A percentile compares a stretch with the other conserved stretches of the same genome.
Conservation (phyloP, 1,140 invertebrate species). For the Oedothorax gibbosus region DNA sequence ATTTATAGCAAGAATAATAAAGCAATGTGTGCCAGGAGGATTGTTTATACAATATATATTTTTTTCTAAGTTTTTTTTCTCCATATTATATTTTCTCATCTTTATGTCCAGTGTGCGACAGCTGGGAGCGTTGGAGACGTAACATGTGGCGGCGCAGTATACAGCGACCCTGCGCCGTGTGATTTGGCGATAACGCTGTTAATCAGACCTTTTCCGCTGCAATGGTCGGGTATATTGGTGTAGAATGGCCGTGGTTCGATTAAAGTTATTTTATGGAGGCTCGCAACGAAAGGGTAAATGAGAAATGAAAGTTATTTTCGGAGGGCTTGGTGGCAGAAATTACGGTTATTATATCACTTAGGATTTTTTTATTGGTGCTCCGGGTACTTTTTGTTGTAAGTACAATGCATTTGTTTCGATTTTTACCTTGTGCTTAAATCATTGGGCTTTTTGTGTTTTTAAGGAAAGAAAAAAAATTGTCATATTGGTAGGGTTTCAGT, state of each 20-base stretch:
- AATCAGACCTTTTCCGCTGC: constrained; percentile 35
- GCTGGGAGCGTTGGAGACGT: constrained; percentile 20
- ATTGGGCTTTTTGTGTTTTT: too few relatives aligned
- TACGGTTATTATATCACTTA: neutral
- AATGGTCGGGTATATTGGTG: neutral
- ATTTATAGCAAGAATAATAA: constrained; percentile 56
- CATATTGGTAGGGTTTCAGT: too few relatives aligned
- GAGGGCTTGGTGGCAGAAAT: neutral
- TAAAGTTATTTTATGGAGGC: constrained; percentile 31
- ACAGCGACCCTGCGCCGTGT: neutral
- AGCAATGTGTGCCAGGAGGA: constrained; percentile 32
- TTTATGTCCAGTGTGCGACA: constrained; percentile 24
- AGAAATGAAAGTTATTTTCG: neutral
- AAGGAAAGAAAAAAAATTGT: too few relatives aligned
- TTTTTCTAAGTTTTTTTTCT: constrained; percentile 13
- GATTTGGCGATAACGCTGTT: constrained; percentile 31
- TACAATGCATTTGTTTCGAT: too few relatives aligned
- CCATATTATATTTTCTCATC: neutral
- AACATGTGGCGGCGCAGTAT: constrained; percentile 40
- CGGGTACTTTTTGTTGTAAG: too few relatives aligned
- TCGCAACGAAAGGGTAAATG: constrained; percentile 1
- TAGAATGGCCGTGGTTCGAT: neutral
- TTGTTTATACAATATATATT: constrained; percentile 39
- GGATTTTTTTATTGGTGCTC: too few relatives aligned
- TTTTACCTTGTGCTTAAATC: too few relatives aligned